A percentile compares a stretch with the other conserved stretches of the same genome.
These are phyloP conservation scores for Macrobrachium rosenbergii DNA, from an alignment of 1,140 invertebrate genomes.

Conservation along the genomic window DNA sequence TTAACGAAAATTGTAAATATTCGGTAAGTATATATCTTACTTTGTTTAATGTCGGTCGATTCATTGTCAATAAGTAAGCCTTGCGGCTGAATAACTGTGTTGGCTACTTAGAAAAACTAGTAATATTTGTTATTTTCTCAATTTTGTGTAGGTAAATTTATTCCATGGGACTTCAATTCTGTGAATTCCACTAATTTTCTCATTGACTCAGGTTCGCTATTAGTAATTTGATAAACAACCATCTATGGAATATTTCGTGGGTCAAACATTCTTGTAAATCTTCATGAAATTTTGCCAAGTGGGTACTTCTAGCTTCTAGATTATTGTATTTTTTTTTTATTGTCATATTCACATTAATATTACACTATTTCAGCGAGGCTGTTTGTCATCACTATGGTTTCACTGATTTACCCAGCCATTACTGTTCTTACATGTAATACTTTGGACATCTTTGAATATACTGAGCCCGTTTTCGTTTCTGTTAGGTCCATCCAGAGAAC, in stretches of 20 bases:
- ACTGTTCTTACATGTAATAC: neutral
- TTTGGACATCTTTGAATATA: neutral
- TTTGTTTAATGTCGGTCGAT: neutral
- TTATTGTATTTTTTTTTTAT: too few species aligned
- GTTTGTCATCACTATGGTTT: neutral
- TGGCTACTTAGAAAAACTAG: too few species aligned
- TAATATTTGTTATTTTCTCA: too few species aligned
- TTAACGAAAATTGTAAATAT: constrained; percentile 94
- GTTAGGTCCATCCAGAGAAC: constrained; percentile 94
- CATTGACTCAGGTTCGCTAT: too few species aligned
- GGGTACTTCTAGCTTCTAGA: too few species aligned
- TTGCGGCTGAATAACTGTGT: neutral
- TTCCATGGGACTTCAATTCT: neutral
- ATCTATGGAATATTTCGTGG: too few species aligned
- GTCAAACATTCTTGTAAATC: too few species aligned
- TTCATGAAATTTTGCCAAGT: too few species aligned
- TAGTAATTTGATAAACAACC: too few species aligned
- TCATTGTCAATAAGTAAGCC: neutral
- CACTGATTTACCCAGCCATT: neutral
- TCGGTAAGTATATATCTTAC: constrained; percentile 76
- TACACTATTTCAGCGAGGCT: neutral
- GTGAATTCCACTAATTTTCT: too few species aligned
- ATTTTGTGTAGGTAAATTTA: neutral
- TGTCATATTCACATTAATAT: too few species aligned
- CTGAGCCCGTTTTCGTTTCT: constrained; percentile 47